Evolutionary conservation across 2,888 invertebrate genomes (phyloP), one percentile per base, ranked within the genome.

Genomic region (Hedya salicella): DNA sequence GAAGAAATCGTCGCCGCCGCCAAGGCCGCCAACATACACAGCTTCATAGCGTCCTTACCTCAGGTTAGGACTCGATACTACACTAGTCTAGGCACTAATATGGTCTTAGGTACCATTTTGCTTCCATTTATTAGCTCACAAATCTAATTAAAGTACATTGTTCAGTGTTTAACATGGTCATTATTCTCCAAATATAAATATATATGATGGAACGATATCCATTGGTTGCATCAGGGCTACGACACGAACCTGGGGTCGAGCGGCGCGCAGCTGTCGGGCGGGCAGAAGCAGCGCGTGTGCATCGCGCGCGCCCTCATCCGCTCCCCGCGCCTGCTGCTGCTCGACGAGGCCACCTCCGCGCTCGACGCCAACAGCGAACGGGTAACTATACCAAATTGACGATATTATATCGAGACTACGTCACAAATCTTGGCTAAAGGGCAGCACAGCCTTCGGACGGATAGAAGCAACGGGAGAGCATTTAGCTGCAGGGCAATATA

Each of bases 21-120:
- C 2, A 95, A 95, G 78, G 94, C 94, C 70, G 95, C 97, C 11
- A 97, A 97, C 75, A 96, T 97, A 71, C 97, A 97, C 81, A 94
- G 92, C 71, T 97, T 97, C 78, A 95, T 97, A 54, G 85, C 93
- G 36, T 93, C 94, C 2, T 85, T 97, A 67, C 97, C 96, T 2
- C 90, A 94, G 91, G 94, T 94, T 75, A 61, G 11, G 39, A 2
- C 30, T 25, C n/a, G n/a, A n/a, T n/a, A n/a, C n/a, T n/a, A n/a
- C n/a, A 6, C 25, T 25, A 1, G 25, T 25, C 6, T 25, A 25
- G 6, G 6, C 6, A 25, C 0, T 25, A 5, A 25, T 25, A 25
- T 25, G 25, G 25, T 25, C 14, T 30, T 11, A 13, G 9, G 36
- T 36, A 11, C 9, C 36, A 9, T 11, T 9, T 36, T 36, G 9